Evolutionary conservation across 1,140 invertebrate genomes (phyloP).

Genomic region (Leguminivora glycinivorella): DNA sequence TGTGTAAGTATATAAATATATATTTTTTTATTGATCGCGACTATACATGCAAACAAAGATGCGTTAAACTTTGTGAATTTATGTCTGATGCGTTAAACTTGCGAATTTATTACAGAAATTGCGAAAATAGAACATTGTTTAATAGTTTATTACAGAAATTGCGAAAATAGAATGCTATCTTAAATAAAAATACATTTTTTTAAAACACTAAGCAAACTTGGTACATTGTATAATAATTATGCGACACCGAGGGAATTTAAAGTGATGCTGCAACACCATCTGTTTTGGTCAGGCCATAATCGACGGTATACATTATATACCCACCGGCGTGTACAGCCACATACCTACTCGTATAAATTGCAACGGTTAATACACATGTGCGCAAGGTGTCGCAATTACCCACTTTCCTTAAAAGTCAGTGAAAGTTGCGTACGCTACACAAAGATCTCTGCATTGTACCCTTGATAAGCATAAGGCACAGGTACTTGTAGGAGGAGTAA

Average conservation of each 20-base stretch:
- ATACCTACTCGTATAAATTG: not conserved
- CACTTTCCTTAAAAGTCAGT: slow-evolving; percentile 27
- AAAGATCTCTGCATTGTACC: slow-evolving; percentile 23
- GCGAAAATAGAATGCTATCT: no score
- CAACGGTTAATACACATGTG: slow-evolving; percentile 16
- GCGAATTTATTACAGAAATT: no score
- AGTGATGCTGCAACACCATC: not conserved
- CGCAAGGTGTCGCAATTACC: slow-evolving; percentile 22
- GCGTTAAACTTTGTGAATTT: no score
- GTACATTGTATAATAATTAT: not conserved
- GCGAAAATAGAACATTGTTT: no score
- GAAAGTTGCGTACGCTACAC: slow-evolving; percentile 20
- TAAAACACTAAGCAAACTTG: not conserved
- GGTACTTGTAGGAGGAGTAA: slow-evolving; percentile 15
- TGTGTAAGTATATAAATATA: no score
- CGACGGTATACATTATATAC: not conserved
- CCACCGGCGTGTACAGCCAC: not conserved
- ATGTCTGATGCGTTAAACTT: no score
- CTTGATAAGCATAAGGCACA: slow-evolving; percentile 24
- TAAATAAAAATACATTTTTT: no score
- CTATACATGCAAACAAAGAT: no score
- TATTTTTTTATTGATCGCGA: no score
- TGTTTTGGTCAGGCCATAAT: not conserved
- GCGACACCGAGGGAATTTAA: not conserved
- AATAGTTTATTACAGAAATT: no score